Base-by-base conservation (phyloP, 2,113 vertebrate species). In the Colius striatus region DNA sequence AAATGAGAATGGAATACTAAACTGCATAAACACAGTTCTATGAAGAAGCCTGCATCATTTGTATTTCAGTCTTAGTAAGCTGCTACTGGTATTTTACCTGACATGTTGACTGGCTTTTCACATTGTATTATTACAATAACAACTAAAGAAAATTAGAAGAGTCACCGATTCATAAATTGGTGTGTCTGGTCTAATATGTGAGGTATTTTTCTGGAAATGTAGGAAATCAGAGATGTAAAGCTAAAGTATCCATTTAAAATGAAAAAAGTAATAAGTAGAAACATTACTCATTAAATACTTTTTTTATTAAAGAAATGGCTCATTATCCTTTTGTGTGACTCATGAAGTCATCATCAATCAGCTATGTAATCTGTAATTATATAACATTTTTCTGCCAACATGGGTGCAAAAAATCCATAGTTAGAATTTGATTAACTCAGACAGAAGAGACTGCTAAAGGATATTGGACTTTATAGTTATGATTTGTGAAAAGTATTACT, bases 291-390 rank as follows among this genome's bases (percentile, higher is more conserved):
- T 65, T 87, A 76, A 82, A 77, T 51, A 25, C 15, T 87, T 86
- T 87, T 86, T 91, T 90, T 86, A 51, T 74, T 87, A 68, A 96
- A 92, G 77, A 80, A 96, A 85, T 70, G 34, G 57, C 30, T 96
- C 51, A 45, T 87, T 93, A 94, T 67, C 70, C 48, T 84, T 79
- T 76, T 82, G 47, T 72, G 57, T 92, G 77, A 92, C 76, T 96
- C 73, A 73, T 29, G 89, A 90, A 91, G 50, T 84, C 51, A 71
- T 79, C 87, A 93, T 65, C 79, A 75, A 86, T 72, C 62, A 81
- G 36, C 48, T 79, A 58, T 60, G 25, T 63, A 90, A 84, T 76
- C 41, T 82, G 27, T 79, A 95, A 92, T 91, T 91, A 79, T 10
- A 55, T 2, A 72, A 18, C 6, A 84, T 60, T 81, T 86, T 58